Evolutionary conservation across 2,797 vertebrate species (phyloP).

Genomic region (Gymnothorax javanicus): DNA sequence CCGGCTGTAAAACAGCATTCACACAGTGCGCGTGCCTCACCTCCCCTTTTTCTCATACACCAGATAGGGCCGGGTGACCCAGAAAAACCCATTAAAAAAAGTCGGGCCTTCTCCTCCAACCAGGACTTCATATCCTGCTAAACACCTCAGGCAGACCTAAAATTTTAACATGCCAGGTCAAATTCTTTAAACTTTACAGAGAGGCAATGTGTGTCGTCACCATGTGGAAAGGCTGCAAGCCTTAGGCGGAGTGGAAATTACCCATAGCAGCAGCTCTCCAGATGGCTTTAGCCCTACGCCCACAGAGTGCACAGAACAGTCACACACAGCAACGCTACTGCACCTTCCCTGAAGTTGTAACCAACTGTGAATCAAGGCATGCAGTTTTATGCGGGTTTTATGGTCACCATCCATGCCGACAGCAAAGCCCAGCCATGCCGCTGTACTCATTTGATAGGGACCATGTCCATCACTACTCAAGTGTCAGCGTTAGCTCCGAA

Average conservation of each 20-base stretch:
- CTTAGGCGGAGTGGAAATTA: background rate
- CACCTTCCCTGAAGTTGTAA: no score
- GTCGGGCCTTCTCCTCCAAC: background rate
- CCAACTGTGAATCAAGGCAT: no score
- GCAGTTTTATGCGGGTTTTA: no score
- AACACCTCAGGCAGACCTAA: background rate
- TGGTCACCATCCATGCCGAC: no score
- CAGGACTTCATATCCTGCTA: background rate
- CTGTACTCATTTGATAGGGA: background rate
- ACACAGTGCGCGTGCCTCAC: background rate
- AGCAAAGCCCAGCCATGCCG: background rate
- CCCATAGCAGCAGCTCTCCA: background rate
- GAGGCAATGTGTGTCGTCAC: constrained; percentile 5
- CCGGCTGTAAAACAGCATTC: background rate
- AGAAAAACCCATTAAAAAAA: background rate
- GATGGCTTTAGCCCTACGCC: background rate
- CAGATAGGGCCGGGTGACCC: background rate
- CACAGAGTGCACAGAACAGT: background rate
- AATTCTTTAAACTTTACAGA: background rate
- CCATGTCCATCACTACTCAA: no score
- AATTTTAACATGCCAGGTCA: background rate
- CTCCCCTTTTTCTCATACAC: background rate
- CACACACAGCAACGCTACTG: background rate
- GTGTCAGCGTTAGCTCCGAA: no score
- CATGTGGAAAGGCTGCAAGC: background rate